A percentile compares a stretch with the other conserved stretches of the same genome.
Conservation (phyloP, 1,140 invertebrate genomes). For the Ooceraea biroi region DNA sequence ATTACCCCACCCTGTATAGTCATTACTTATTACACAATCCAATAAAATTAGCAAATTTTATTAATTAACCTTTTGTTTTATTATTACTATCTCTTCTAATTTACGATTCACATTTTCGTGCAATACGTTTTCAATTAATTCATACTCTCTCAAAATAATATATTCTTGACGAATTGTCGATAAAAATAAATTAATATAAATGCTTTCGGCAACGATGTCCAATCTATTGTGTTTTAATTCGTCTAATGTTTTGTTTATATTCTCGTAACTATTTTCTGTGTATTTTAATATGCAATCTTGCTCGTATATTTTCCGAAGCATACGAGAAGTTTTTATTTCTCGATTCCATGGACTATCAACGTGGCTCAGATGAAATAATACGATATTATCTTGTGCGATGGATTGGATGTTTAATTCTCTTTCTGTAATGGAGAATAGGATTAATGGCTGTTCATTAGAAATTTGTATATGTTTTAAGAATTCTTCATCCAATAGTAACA, state of each 20-base stretch:
- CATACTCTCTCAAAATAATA: slow-evolving; percentile 91
- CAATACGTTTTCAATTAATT: slow-evolving; percentile 90
- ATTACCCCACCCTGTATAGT: too few species aligned
- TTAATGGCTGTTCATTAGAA: background rate
- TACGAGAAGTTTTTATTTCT: slow-evolving; percentile 80
- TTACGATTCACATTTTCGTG: slow-evolving; percentile 84
- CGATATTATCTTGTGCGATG: slow-evolving; percentile 4
- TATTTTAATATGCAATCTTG: slow-evolving; percentile 89
- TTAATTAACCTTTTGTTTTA: slow-evolving; percentile 52
- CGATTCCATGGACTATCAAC: slow-evolving; percentile 78
- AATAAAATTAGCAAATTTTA: background rate
- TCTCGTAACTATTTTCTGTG: slow-evolving; percentile 87
- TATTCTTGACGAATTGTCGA: slow-evolving; percentile 93
- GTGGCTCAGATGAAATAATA: slow-evolving; percentile 57
- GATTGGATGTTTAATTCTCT: slow-evolving; percentile 33
- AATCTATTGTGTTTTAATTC: slow-evolving; percentile 88
- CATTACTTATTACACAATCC: too few species aligned
- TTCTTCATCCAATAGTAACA: slow-evolving; percentile 75
- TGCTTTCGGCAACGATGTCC: slow-evolving; percentile 88
- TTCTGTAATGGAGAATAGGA: background rate
- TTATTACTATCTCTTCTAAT: slow-evolving; percentile 75
- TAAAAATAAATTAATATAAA: slow-evolving; percentile 89
- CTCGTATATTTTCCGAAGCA: slow-evolving; percentile 86
- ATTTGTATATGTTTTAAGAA: background rate
- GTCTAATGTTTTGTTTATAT: slow-evolving; percentile 90